These are phyloP conservation scores for Hydropsyche tenuis DNA, from an alignment of 1,140 invertebrate species.

Conservation along the genomic window DNA sequence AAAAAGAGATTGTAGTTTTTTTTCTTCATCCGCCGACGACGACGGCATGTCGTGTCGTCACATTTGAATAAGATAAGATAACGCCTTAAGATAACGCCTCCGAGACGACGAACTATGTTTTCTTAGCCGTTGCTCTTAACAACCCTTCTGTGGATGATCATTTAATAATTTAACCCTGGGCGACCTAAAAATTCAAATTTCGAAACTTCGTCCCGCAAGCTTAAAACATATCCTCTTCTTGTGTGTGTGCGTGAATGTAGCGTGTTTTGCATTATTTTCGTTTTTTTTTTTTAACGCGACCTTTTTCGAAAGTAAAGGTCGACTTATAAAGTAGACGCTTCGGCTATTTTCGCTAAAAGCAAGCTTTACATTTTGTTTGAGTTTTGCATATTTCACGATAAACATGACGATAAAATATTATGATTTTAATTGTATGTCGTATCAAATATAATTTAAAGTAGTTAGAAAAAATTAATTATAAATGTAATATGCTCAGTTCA, in stretches of 20 bases:
- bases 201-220: too few species aligned
- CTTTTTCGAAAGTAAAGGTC: background rate
- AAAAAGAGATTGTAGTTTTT: constrained; percentile 32
- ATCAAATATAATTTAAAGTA: background rate
- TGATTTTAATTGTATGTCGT: constrained; percentile 3
- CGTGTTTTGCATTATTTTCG: background rate
- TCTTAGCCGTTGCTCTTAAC: constrained; percentile 1
- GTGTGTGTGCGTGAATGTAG: background rate
- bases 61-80: constrained; percentile 24
- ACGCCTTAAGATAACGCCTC: background rate
- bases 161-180: constrained; percentile 8
- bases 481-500: background rate
- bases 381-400: constrained; percentile 3
- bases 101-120: background rate
- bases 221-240: too few species aligned
- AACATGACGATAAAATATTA: background rate
- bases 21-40: background rate
- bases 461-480: constrained; percentile 2
- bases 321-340: too few species aligned
- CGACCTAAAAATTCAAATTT: too few species aligned
- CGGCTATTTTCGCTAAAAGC: too few species aligned
- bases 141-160: background rate
- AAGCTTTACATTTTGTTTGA: too few species aligned
- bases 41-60: constrained; percentile 1
- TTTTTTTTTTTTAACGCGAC: constrained; percentile 3